phyloP scores from a whole-genome alignment of 2,888 invertebrate genomes.

The Parascotia fuliginaria region DNA sequence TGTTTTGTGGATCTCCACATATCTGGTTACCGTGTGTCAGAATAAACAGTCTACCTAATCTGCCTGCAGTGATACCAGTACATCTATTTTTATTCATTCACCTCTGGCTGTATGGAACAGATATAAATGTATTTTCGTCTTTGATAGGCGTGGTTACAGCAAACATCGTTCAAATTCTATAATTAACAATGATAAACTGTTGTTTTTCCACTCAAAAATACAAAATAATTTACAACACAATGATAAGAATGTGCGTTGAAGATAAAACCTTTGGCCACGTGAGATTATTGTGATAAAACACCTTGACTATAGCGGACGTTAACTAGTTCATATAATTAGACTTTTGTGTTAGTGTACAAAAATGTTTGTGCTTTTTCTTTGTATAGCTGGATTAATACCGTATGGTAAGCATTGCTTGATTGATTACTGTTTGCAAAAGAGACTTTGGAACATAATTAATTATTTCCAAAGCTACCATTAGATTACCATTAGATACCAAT shows the following conservation, averaged over 20 bases:
- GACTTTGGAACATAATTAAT: not conserved
- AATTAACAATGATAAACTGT: constrained; percentile 36
- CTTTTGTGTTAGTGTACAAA: constrained; percentile 36
- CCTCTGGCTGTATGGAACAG: constrained; percentile 25
- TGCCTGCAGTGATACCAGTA: constrained; percentile 5
- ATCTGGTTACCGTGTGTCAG: no score
- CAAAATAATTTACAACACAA: constrained; percentile 70
- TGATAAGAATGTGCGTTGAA: constrained; percentile 65
- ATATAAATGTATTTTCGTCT: constrained; percentile 58
- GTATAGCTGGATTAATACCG: constrained; percentile 56
- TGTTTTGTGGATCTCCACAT: no score
- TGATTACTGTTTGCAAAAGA: not conserved
- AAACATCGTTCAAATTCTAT: constrained; percentile 37
- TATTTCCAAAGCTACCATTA: constrained; percentile 7
- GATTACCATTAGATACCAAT: no score
- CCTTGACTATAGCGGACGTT: constrained; percentile 47
- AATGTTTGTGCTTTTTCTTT: constrained; percentile 63
- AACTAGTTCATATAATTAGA: constrained; percentile 47
- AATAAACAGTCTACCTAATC: no score
- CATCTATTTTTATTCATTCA: constrained; percentile 34
- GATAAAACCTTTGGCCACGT: constrained; percentile 62
- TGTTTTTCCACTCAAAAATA: constrained; percentile 60
- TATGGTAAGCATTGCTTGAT: constrained; percentile 57
- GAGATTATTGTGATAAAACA: constrained; percentile 72
- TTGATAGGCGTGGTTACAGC: constrained; percentile 27